Conservation (phyloP, 2,888 invertebrate species). For the Nephrotoma guestfalica region DNA sequence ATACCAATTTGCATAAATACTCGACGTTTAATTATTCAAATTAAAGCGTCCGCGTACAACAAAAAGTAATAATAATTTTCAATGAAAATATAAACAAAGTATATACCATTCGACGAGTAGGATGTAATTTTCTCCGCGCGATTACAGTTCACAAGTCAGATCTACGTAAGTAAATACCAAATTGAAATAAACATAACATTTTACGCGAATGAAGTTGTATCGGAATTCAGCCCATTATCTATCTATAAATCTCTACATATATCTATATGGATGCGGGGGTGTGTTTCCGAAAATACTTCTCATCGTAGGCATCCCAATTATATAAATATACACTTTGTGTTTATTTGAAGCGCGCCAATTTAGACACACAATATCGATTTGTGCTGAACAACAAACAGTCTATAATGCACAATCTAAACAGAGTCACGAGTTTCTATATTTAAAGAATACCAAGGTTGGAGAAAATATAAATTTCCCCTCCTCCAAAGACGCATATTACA, state of each 20-base stretch:
- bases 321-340: neutral
- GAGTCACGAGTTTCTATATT: neutral
- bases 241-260: neutral
- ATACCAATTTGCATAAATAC: neutral
- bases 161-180: neutral
- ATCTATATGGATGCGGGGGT: neutral
- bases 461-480: neutral
- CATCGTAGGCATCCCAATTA: neutral
- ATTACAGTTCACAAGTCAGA: neutral
- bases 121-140: neutral
- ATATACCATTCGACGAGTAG: neutral
- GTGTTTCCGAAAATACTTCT: neutral
- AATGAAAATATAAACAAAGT: neutral
- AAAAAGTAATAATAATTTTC: neutral
- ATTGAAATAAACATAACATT: neutral
- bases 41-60: neutral
- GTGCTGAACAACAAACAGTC: neutral
- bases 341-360: neutral
- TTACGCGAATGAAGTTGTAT: neutral
- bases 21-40: neutral
- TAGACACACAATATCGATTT: neutral
- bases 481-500: neutral
- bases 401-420: neutral
- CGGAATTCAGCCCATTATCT: neutral
- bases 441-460: neutral